phyloP scores from a whole-genome alignment of 37 sponge, comb jelly and placozoan species.

The Geodia barretti region DNA sequence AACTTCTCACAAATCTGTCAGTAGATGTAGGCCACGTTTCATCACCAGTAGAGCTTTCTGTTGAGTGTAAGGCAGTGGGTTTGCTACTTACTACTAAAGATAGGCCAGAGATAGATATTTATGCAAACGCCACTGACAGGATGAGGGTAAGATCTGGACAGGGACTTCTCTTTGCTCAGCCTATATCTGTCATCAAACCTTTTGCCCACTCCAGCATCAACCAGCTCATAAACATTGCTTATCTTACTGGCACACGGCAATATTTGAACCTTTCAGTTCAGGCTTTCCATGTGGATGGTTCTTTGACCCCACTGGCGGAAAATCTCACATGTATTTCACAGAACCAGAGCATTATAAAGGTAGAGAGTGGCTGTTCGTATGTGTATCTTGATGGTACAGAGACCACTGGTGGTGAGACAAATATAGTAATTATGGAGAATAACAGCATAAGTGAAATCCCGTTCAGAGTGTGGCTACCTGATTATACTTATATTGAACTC shows the following conservation, averaged over 20 bases:
- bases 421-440: conserved; percentile 14
- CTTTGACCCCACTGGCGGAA: background rate
- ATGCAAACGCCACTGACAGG: background rate
- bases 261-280: background rate
- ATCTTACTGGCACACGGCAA: background rate
- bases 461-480: conserved; percentile 57
- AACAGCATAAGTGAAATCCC: background rate
- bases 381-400: conserved; percentile 71
- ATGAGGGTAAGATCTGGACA: background rate
- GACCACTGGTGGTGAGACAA: conserved; percentile 19
- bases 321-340: conserved; percentile 21
- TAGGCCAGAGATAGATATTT: background rate
- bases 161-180: background rate
- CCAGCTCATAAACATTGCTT: background rate
- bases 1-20: conserved; percentile 1
- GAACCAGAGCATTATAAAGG: conserved; percentile 36
- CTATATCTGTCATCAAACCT: background rate
- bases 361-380: conserved; percentile 32
- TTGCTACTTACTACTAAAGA: conserved; percentile 3
- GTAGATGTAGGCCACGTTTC: background rate
- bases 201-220: background rate
- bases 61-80: conserved; percentile 15
- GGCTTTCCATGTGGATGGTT: background rate
- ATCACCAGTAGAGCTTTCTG: background rate
- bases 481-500: background rate